Base-by-base conservation (phyloP, 2,888 invertebrate species). In the Antheraea assamensis region DNA sequence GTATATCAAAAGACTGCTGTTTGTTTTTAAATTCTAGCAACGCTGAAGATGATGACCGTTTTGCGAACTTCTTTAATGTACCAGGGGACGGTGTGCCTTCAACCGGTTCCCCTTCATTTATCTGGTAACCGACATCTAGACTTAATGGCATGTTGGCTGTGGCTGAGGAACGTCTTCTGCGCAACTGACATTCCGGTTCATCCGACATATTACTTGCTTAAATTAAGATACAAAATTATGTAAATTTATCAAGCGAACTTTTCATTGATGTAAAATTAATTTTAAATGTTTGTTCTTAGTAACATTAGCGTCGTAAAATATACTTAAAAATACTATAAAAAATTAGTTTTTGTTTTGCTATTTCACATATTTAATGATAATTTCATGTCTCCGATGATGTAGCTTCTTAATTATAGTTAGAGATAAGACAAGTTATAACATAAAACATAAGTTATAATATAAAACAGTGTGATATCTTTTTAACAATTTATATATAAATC, bases 1-100 rank as follows among this genome's bases (percentile, higher is more conserved):
- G 94, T 77, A 95, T 91, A 79, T 95, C 95, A 83, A 95, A 94
- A 8, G 94, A 94, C 79, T 92, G 93, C 78, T 94, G 94, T 75
- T 94, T 94, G 83, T 93, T 94, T 79, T 94, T 91, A 80, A 91
- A 95, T 73, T 95, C 93, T 27, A 88, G 81, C 15, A 94, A 82
- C 5, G 92, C 87, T 58, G 90, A 86, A 2, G 91, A 87, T 47
- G 88, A 85, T 10, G 83, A 86, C 68, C 83, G 78, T 64, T 87
- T 87, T 10, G 90, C 84, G n/a, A 87, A 84, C 24, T 90, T 87
- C 78, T 86, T 89, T 70, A 86, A 83, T 75, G 88, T 89, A 78
- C 92, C 87, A 0, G 94, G 94, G 0, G 94, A 93, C 0, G 95
- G 94, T 0, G 94, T 94, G 0, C 90, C 93, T 72, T 85, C 86